A percentile compares a stretch with the other conserved stretches of the same genome.
These are phyloP conservation scores for Centropyge bicolor DNA, from an alignment of 2,797 vertebrate genomes.

Conservation along the genomic window DNA sequence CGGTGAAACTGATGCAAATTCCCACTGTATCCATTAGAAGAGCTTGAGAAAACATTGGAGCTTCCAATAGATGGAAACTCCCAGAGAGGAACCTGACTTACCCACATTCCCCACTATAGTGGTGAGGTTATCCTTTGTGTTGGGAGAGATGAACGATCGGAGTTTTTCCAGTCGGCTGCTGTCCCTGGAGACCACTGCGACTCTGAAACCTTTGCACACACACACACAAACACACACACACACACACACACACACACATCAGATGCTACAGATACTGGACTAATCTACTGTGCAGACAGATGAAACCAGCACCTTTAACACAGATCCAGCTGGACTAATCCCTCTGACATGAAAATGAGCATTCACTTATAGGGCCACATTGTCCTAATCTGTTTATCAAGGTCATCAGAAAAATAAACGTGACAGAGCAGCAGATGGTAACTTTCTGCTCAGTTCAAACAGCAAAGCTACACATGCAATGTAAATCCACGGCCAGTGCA, in stretches of 20 bases:
- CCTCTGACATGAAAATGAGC: slow-evolving; percentile 39
- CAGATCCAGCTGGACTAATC: slow-evolving; percentile 44
- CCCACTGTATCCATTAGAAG: no score
- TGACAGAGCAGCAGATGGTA: slow-evolving; percentile 34
- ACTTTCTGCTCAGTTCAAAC: slow-evolving; percentile 25
- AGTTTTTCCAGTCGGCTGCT: slow-evolving; percentile 84
- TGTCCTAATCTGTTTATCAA: slow-evolving; percentile 46
- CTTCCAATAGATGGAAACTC: background rate
- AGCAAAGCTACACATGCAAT: slow-evolving; percentile 16
- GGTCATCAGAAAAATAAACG: slow-evolving; percentile 51
- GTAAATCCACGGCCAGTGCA: background rate
- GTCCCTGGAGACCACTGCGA: slow-evolving; percentile 89
- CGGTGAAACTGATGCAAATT: no score
- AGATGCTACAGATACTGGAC: background rate
- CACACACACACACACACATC: slow-evolving; percentile 34
- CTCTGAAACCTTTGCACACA: slow-evolving; percentile 85
- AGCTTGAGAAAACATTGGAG: background rate
- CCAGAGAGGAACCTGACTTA: slow-evolving; percentile 59
- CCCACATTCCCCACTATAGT: slow-evolving; percentile 88
- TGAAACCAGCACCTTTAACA: slow-evolving; percentile 20
- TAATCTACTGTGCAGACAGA: slow-evolving; percentile 28
- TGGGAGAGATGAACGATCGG: slow-evolving; percentile 79
- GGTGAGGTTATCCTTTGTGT: slow-evolving; percentile 81
- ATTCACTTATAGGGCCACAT: slow-evolving; percentile 8
- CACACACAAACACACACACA: slow-evolving; percentile 41